Percentiles rank a stretch among this genome's conserved stretches.
phyloP scores from a whole-genome alignment of 2,113 vertebrate genomes.

The Dasypus novemcinctus region DNA sequence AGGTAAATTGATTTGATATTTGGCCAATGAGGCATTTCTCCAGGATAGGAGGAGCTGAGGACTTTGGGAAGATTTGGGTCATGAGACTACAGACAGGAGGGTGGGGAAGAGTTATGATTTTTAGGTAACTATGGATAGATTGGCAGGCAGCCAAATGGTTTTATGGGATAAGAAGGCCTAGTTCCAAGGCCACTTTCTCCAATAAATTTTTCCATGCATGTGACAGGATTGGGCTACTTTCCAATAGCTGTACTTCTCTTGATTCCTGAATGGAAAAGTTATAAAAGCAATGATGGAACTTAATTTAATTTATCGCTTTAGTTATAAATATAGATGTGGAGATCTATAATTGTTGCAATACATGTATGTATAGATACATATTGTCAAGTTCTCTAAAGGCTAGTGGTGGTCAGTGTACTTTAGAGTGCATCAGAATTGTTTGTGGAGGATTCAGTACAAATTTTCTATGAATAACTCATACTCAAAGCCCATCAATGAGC shows the following conservation, averaged over 20 bases:
- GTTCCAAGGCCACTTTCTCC: neutral
- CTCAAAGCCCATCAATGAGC: neutral
- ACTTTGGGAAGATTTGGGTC: slow-evolving; percentile 23
- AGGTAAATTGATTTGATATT: slow-evolving; percentile 54
- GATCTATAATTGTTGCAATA: neutral
- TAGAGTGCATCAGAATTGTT: neutral
- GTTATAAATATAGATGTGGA: neutral
- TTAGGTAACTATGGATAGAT: slow-evolving; percentile 2
- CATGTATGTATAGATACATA: neutral
- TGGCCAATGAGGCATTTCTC: slow-evolving; percentile 20
- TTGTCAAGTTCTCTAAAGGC: neutral
- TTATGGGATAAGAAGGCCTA: slow-evolving; percentile 22
- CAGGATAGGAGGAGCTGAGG: slow-evolving; percentile 13
- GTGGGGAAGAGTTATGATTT: neutral
- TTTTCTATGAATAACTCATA: neutral
- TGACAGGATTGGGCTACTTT: slow-evolving; percentile 24
- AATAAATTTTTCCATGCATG: neutral
- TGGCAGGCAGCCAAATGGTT: slow-evolving; percentile 30
- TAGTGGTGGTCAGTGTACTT: neutral
- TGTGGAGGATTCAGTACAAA: neutral
- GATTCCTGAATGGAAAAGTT: neutral
- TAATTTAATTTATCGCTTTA: neutral
- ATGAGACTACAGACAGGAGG: slow-evolving; percentile 5
- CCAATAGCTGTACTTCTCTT: neutral
- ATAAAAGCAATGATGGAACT: neutral